Percentiles rank a stretch among this genome's conserved stretches.
Conservation (phyloP, 2,888 invertebrate species). For the Sinelater perroti region DNA sequence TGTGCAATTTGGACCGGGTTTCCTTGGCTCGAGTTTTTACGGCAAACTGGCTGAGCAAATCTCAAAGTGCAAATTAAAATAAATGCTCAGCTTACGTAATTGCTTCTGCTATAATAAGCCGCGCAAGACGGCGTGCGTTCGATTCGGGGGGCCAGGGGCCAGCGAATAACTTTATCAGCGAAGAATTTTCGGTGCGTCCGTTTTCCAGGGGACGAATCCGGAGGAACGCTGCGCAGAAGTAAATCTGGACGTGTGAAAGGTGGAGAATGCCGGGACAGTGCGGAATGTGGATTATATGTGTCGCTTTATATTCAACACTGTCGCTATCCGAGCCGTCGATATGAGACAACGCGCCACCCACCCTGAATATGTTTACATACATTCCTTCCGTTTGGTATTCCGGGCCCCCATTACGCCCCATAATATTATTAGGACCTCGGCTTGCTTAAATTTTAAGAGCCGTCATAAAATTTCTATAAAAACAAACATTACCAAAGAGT, state of each 20-base stretch:
- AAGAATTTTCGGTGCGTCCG: slow-evolving; percentile 2
- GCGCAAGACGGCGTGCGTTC: slow-evolving; percentile 12
- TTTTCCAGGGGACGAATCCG: slow-evolving; percentile 1
- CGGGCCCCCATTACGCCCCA: slow-evolving; percentile 6
- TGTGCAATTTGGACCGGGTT: slow-evolving; percentile 54
- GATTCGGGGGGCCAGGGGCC: too few species aligned
- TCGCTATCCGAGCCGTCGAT: slow-evolving; percentile 43
- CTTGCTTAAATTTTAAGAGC: slow-evolving; percentile 5
- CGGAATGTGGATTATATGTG: slow-evolving; percentile 52
- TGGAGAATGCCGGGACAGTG: slow-evolving; percentile 50
- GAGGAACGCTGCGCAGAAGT: slow-evolving; percentile 24
- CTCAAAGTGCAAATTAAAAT: slow-evolving; percentile 57
- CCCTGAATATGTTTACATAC: slow-evolving; percentile 38
- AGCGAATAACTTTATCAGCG: too few species aligned
- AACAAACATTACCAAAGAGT: too few species aligned
- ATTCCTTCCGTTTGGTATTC: slow-evolving; percentile 35
- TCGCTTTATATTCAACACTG: slow-evolving; percentile 52
- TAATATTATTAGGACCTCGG: slow-evolving; percentile 2
- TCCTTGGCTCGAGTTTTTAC: slow-evolving; percentile 43
- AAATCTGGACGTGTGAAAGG: slow-evolving; percentile 48
- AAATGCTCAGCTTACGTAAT: slow-evolving; percentile 36
- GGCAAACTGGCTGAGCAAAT: slow-evolving; percentile 41
- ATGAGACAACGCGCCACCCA: slow-evolving; percentile 43
- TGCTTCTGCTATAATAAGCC: slow-evolving; percentile 32
- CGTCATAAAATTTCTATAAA: too few species aligned